These are phyloP conservation scores for Elephantulus edwardii DNA, from an alignment of 2,113 vertebrate genomes.

Conservation along the genomic window DNA sequence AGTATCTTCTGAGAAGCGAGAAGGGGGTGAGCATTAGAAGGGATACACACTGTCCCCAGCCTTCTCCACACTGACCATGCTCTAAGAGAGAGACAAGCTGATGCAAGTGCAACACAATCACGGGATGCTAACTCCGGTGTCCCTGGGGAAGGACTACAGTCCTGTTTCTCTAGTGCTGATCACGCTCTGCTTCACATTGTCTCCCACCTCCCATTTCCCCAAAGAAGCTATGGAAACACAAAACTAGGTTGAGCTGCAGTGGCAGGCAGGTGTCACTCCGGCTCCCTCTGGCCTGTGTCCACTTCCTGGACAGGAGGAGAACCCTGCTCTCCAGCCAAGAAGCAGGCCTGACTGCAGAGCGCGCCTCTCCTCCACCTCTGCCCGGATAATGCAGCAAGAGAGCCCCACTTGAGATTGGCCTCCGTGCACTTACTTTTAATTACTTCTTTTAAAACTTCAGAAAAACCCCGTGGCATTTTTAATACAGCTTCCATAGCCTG, in stretches of 20 bases:
- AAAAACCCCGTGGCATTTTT: slow-evolving; percentile 33
- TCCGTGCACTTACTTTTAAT: not conserved
- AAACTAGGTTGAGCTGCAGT: not conserved
- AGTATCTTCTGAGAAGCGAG: not conserved
- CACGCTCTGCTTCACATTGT: not conserved
- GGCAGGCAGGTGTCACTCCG: not conserved
- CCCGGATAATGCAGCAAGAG: slow-evolving; percentile 20
- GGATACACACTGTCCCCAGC: not conserved
- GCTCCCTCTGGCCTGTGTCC: too few species aligned
- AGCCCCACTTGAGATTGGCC: not conserved
- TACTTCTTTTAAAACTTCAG: slow-evolving; percentile 42
- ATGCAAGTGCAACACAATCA: not conserved
- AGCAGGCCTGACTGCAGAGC: not conserved
- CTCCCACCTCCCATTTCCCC: not conserved
- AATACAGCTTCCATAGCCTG: not conserved
- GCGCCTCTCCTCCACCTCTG: not conserved
- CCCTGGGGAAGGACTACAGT: not conserved
- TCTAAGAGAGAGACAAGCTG: not conserved
- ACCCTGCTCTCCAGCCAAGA: not conserved
- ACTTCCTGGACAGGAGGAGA: not conserved
- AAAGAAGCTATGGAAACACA: not conserved
- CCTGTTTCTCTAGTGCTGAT: not conserved
- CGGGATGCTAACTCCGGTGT: not conserved
- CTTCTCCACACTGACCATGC: not conserved
- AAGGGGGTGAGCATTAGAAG: not conserved